Conservation (phyloP, 2,113 vertebrate genomes). For the Micronisus gabar region DNA sequence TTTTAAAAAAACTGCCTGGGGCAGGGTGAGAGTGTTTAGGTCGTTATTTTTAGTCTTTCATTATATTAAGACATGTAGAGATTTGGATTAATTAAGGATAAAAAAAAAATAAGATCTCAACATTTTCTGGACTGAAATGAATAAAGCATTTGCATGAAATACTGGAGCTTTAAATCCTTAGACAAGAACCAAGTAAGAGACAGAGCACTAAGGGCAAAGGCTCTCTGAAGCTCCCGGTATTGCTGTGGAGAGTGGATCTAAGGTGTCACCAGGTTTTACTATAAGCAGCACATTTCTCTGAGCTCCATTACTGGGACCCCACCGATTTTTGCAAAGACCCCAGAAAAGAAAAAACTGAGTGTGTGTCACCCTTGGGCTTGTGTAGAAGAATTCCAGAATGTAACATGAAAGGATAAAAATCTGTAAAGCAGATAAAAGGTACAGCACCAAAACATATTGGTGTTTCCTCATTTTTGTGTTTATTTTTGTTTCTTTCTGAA, state of each 20-base stretch:
- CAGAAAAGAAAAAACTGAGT: not conserved
- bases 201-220: not conserved
- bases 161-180: not conserved
- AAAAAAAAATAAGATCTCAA: not conserved
- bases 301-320: not conserved
- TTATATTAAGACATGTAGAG: constrained; percentile 11
- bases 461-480: not conserved
- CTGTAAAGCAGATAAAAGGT: not conserved
- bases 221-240: not conserved
- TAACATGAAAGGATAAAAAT: not conserved
- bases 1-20: not conserved
- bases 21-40: constrained; percentile 47
- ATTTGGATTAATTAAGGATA: constrained; percentile 24
- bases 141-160: not conserved
- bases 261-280: not conserved
- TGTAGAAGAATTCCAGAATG: not conserved
- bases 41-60: constrained; percentile 28
- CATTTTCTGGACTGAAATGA: not conserved
- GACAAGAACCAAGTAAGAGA: not conserved
- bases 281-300: not conserved
- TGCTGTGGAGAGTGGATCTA: not conserved
- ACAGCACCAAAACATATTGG: not conserved
- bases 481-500: not conserved
- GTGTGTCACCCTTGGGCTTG: not conserved
- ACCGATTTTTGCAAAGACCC: not conserved